phyloP scores from a whole-genome alignment of 2,797 vertebrate species.

The Knipowitschia caucasica region DNA sequence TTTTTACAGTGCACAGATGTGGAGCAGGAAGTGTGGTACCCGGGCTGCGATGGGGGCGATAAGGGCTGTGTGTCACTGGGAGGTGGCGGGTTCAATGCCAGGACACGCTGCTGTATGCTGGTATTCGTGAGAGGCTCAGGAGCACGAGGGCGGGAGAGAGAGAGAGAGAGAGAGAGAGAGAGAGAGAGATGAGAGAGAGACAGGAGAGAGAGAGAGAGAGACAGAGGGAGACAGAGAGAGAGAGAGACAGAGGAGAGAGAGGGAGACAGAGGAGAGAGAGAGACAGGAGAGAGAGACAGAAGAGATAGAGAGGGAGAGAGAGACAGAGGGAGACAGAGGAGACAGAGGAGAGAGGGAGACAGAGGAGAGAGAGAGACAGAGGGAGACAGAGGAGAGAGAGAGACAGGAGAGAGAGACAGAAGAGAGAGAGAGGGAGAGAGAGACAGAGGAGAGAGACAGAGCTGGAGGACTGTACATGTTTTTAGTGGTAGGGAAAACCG shows the following conservation, averaged over 20 bases:
- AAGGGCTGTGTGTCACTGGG: slow-evolving; percentile 49
- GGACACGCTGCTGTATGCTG: slow-evolving; percentile 73
- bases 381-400: background rate
- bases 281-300: background rate
- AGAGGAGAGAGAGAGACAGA: background rate
- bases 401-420: background rate
- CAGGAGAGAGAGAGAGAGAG: background rate
- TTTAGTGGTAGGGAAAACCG: no score
- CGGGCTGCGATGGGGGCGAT: slow-evolving; percentile 55
- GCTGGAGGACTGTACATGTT: no score
- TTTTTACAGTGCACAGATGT: slow-evolving; percentile 1
- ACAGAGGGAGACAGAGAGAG: background rate
- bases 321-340: slow-evolving; percentile 9
- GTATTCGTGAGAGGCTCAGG: slow-evolving; percentile 78
- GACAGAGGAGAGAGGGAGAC: background rate
- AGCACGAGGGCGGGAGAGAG: slow-evolving; percentile 49
- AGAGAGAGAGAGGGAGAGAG: background rate
- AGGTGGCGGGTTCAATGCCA: slow-evolving; percentile 74
- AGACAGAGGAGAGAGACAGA: background rate
- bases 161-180: slow-evolving; percentile 9
- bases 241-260: background rate
- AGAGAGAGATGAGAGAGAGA: background rate
- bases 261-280: background rate
- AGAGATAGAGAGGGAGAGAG: slow-evolving; percentile 28
- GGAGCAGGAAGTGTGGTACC: slow-evolving; percentile 57